Percentiles rank a stretch among this genome's conserved stretches.
Evolutionary conservation across 2,113 vertebrate genomes (phyloP).

Genomic region (Platichthys stellatus): DNA sequence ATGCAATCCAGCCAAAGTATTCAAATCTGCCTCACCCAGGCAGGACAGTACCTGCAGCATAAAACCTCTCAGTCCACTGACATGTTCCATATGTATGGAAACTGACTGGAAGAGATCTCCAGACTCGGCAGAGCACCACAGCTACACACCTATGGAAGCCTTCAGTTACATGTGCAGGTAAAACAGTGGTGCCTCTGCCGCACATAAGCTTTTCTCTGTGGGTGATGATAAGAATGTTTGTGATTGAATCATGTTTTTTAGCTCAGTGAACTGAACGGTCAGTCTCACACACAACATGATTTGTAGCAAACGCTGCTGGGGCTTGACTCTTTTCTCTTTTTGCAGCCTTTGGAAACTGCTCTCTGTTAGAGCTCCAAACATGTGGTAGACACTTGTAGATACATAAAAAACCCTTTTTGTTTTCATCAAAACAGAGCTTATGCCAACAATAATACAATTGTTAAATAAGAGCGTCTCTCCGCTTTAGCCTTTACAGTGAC

Average conservation of each 20-base stretch:
- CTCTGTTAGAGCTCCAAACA: not conserved
- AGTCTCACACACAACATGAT: constrained; percentile 31
- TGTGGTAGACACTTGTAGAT: not conserved
- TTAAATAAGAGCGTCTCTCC: constrained; percentile 7
- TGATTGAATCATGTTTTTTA: constrained; percentile 23
- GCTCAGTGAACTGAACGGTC: constrained; percentile 25
- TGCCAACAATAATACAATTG: constrained; percentile 1
- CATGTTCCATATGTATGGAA: not conserved
- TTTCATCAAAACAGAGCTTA: constrained; percentile 2
- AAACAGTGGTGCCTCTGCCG: not conserved
- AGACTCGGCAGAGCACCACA: not conserved
- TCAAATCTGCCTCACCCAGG: not conserved
- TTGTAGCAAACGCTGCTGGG: constrained; percentile 3
- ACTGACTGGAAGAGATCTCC: not conserved
- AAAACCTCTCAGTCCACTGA: not conserved
- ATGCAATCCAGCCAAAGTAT: not conserved
- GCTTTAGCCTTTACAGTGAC: constrained; percentile 44
- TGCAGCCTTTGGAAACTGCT: not conserved
- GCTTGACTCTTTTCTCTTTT: constrained; percentile 5
- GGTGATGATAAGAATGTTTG: constrained; percentile 12
- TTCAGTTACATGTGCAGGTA: not conserved
- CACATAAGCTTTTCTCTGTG: not conserved
- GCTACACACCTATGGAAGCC: not conserved
- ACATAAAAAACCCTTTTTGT: not conserved
- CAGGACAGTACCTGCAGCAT: not conserved